These are phyloP conservation scores for Heliconius sara DNA, from an alignment of 2,888 invertebrate genomes.

Conservation along the genomic window DNA sequence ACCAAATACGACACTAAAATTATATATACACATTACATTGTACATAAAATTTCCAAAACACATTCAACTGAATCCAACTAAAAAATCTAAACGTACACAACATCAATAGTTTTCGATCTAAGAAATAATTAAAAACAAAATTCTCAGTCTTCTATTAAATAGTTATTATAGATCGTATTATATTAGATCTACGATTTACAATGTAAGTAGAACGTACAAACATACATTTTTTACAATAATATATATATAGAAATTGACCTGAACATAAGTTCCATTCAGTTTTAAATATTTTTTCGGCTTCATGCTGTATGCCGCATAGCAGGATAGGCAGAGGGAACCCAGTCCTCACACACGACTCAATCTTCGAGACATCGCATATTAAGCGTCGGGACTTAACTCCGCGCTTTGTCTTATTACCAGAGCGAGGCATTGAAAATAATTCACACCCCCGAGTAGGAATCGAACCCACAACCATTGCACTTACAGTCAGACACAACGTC, in stretches of 20 bases:
- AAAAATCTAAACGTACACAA: constrained; percentile 55
- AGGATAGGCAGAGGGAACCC: background rate
- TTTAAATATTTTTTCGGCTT: background rate
- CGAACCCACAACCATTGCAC: background rate
- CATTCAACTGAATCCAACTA: constrained; percentile 39
- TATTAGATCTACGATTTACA: constrained; percentile 72
- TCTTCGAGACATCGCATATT: background rate
- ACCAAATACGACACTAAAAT: constrained; percentile 26
- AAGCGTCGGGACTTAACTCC: background rate
- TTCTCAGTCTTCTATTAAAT: constrained; percentile 81
- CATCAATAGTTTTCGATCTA: constrained; percentile 58
- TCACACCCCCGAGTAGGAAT: background rate
- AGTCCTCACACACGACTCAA: background rate
- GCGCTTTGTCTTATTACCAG: background rate
- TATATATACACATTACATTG: constrained; percentile 32
- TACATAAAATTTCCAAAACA: constrained; percentile 30
- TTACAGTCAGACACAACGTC: background rate
- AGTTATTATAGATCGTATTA: constrained; percentile 69
- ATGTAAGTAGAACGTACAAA: constrained; percentile 61
- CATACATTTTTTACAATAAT: constrained; percentile 75
- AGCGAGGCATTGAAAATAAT: no score
- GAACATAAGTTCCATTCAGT: constrained; percentile 11
- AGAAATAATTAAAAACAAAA: constrained; percentile 72
- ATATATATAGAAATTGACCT: constrained; percentile 57
- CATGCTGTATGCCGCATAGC: background rate